Evolutionary conservation across 2,113 vertebrate genomes (phyloP).

Genomic region (Nothobranchius kuhntae): DNA sequence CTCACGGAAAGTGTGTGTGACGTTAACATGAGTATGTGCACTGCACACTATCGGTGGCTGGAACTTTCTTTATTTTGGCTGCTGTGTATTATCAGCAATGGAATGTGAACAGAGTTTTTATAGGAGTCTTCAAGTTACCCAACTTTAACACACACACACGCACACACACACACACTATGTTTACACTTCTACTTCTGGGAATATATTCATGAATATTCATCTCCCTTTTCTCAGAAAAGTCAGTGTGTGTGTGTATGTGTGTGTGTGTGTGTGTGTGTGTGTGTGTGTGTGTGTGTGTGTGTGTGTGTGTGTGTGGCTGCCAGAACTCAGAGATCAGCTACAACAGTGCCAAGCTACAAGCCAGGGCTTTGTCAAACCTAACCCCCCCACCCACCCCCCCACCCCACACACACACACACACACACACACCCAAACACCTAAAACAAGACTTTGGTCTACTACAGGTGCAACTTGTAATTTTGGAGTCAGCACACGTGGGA

Average conservation of each 20-base stretch:
- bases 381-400: neutral
- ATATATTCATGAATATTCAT: conserved; percentile 71
- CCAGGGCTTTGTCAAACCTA: conserved; percentile 49
- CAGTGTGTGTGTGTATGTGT: conserved; percentile 25
- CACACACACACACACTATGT: neutral
- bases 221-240: conserved; percentile 21
- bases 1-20: too few species aligned
- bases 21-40: too few species aligned
- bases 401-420: neutral
- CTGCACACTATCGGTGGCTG: neutral
- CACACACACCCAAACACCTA: neutral
- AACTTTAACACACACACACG: conserved; percentile 23
- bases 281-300: conserved; percentile 15
- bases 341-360: conserved; percentile 31
- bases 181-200: conserved; percentile 12
- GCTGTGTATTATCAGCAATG: conserved; percentile 48
- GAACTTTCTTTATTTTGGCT: neutral
- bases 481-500: too few species aligned
- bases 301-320: conserved; percentile 27
- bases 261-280: conserved; percentile 24
- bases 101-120: conserved; percentile 46
- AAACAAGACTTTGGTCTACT: conserved; percentile 7
- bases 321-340: conserved; percentile 53
- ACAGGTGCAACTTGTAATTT: conserved; percentile 12
- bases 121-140: conserved; percentile 48